These are phyloP conservation scores for Selenia dentaria DNA, from an alignment of 2,888 invertebrate species.

Conservation along the genomic window DNA sequence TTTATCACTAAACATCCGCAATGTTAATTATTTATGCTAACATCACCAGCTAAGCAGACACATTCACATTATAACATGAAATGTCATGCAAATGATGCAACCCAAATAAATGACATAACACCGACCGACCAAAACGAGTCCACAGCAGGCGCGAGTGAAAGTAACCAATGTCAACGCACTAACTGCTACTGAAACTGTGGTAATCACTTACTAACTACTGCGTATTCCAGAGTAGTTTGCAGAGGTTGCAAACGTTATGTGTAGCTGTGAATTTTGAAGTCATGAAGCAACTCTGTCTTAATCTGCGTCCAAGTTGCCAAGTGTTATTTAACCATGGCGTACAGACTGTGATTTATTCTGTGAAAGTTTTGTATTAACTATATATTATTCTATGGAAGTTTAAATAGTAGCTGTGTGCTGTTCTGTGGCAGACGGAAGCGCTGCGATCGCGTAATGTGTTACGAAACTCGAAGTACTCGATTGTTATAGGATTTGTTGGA, in stretches of 20 bases:
- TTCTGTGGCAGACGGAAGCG: conserved; percentile 21
- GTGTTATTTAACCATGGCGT: not conserved
- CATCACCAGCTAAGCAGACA: too few relatives aligned
- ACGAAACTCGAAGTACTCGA: conserved; percentile 17
- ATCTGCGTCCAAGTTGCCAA: not conserved
- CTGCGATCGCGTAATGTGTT: conserved; percentile 21
- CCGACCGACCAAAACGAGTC: conserved; percentile 3
- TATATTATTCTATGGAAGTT: not conserved
- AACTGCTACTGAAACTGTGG: conserved; percentile 7
- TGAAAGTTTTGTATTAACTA: not conserved
- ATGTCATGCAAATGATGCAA: conserved; percentile 21
- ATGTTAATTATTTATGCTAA: too few relatives aligned
- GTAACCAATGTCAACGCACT: conserved; percentile 21
- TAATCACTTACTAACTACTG: conserved; percentile 6
- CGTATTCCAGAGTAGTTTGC: not conserved
- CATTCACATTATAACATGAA: conserved; percentile 1
- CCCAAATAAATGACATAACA: conserved; percentile 17
- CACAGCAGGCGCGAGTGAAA: conserved; percentile 21
- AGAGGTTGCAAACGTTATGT: not conserved
- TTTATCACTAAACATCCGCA: too few relatives aligned
- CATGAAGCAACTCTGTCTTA: not conserved
- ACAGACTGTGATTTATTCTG: conserved; percentile 1
- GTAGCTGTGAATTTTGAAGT: not conserved
- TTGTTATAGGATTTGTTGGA: conserved; percentile 12
- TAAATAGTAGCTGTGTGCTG: not conserved